Percentiles rank a stretch among this genome's conserved stretches.
These are phyloP conservation scores for Eospalax fontanierii DNA, from an alignment of 2,797 vertebrate genomes.

Conservation along the genomic window DNA sequence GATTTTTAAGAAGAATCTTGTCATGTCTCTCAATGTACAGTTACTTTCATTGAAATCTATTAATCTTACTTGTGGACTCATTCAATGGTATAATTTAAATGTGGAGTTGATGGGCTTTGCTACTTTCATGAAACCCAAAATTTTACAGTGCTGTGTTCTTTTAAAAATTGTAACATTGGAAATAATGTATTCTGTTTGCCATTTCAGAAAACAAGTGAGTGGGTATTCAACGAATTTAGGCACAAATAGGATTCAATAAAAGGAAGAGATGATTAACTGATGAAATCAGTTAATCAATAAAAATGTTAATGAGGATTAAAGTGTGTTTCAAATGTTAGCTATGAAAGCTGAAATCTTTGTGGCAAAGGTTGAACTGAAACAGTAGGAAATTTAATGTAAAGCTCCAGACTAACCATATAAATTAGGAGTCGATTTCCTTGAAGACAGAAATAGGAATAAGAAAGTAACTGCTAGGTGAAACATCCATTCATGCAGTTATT, in stretches of 20 bases:
- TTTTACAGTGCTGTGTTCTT: neutral
- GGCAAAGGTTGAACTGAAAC: neutral
- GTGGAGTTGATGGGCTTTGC: neutral
- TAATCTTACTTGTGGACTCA: neutral
- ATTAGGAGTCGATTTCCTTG: neutral
- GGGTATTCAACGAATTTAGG: neutral
- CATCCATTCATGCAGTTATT: neutral
- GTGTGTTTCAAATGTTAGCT: neutral
- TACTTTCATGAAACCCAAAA: neutral
- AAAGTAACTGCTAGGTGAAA: neutral
- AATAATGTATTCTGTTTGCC: neutral
- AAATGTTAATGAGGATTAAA: slow-evolving; percentile 4
- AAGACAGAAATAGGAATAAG: neutral
- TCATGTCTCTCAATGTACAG: neutral
- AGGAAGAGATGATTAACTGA: neutral
- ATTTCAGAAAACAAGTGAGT: neutral
- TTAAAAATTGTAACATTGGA: neutral
- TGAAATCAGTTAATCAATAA: neutral
- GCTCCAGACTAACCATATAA: neutral
- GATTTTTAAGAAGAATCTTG: too few species aligned
- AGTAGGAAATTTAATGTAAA: neutral
- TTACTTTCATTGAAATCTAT: slow-evolving; percentile 4
- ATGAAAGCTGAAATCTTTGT: neutral
- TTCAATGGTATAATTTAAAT: neutral
- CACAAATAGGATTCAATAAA: neutral